Conservation (phyloP, 1,140 invertebrate genomes). For the Drosophila trapezifrons region DNA sequence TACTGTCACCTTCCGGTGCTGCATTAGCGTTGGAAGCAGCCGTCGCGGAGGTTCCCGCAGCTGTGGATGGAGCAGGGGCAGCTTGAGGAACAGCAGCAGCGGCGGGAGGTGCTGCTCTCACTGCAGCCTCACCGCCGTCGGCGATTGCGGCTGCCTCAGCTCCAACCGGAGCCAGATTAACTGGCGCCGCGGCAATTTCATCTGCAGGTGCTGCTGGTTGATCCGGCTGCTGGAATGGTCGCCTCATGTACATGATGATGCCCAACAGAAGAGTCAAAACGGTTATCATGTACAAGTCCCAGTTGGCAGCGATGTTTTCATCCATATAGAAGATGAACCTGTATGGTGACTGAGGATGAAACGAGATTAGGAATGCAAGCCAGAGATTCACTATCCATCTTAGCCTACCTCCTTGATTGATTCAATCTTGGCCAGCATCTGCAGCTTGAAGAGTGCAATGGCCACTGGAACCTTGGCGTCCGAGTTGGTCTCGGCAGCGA, state of each 20-base stretch:
- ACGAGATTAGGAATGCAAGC: not conserved
- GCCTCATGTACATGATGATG: constrained; percentile 90
- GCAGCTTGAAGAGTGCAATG: constrained; percentile 95
- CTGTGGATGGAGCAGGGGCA: constrained; percentile 6
- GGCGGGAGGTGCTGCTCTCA: not conserved
- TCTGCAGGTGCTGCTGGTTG: constrained; percentile 37
- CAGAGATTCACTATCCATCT: not conserved
- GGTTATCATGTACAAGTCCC: constrained; percentile 97
- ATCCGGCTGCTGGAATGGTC: constrained; percentile 86
- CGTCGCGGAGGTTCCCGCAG: constrained; percentile 13
- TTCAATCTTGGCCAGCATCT: constrained; percentile 90
- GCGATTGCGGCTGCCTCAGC: constrained; percentile 10
- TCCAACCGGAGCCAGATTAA: constrained; percentile 30
- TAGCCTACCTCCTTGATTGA: constrained; percentile 86
- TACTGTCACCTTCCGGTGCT: constrained; percentile 13
- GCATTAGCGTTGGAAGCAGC: constrained; percentile 3
- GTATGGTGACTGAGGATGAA: constrained; percentile 86
- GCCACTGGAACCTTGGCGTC: constrained; percentile 98
- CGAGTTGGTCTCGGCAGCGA: constrained; percentile 96
- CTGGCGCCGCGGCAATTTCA: constrained; percentile 38
- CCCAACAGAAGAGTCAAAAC: constrained; percentile 92
- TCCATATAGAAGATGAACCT: constrained; percentile 88
- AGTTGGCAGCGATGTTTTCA: constrained; percentile 91
- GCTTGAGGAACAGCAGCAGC: not conserved
- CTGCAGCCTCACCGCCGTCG: not conserved